phyloP scores from a whole-genome alignment of 2,888 invertebrate genomes.

The Pycnomerus fuliginosus region DNA sequence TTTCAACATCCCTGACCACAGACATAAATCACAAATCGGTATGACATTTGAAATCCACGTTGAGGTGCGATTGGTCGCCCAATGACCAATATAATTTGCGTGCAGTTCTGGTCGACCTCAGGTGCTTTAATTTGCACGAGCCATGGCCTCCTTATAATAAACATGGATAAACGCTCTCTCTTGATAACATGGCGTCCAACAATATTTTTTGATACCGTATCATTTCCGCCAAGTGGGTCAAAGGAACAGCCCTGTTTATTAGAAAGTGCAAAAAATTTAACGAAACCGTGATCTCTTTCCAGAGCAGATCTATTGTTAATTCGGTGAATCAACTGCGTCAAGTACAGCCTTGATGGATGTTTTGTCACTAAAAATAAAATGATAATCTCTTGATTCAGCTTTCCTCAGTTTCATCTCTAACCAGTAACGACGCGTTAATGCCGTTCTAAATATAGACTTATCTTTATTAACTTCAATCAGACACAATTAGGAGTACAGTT shows the following conservation, averaged over 20 bases:
- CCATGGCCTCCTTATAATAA: constrained; percentile 36
- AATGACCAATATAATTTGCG: constrained; percentile 19
- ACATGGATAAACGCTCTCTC: too few relatives aligned
- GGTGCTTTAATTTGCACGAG: constrained; percentile 31
- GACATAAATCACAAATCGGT: constrained; percentile 4
- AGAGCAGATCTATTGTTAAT: neutral
- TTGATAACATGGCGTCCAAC: too few relatives aligned
- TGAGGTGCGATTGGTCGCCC: constrained; percentile 14
- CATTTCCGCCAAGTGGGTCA: too few relatives aligned
- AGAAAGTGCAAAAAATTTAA: too few relatives aligned
- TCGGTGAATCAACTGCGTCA: neutral
- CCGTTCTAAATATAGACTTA: too few relatives aligned
- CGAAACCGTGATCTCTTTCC: too few relatives aligned
- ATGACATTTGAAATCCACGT: constrained; percentile 14
- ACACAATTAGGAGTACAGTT: too few relatives aligned
- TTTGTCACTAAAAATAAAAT: neutral
- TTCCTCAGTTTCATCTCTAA: too few relatives aligned
- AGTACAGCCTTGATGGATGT: neutral
- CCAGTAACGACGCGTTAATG: too few relatives aligned
- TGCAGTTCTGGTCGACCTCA: constrained; percentile 24
- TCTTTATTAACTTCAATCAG: too few relatives aligned
- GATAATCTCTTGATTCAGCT: neutral
- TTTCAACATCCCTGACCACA: constrained; percentile 15
- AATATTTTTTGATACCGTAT: too few relatives aligned
- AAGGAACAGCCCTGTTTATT: too few relatives aligned